Percentiles rank a stretch among this genome's conserved stretches.
Conservation (phyloP, 2,888 invertebrate species). For the Oconnorella tubifera region DNA sequence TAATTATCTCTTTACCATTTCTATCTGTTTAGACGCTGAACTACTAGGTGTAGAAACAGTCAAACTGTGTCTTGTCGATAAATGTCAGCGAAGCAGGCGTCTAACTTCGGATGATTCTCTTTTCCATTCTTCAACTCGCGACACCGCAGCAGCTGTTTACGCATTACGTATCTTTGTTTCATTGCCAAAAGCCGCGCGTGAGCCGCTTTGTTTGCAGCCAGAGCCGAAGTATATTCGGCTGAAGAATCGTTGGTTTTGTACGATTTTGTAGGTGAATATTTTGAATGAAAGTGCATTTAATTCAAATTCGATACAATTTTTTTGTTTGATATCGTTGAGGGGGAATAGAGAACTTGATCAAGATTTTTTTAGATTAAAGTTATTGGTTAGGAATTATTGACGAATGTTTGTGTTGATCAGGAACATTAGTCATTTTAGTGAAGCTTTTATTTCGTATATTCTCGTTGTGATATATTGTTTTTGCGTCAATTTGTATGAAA, state of each 20-base stretch:
- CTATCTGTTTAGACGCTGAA: background rate
- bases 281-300: too few relatives aligned
- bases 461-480: too few relatives aligned
- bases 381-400: too few relatives aligned
- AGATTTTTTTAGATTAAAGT: too few relatives aligned
- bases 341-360: too few relatives aligned
- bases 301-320: too few relatives aligned
- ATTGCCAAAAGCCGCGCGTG: background rate
- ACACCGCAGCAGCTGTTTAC: slow-evolving; percentile 10
- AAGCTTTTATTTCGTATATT: too few relatives aligned
- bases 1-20: too few relatives aligned
- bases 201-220: background rate
- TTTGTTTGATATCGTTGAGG: too few relatives aligned
- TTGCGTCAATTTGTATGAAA: too few relatives aligned
- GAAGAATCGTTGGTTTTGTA: background rate
- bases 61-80: slow-evolving; percentile 9
- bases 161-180: slow-evolving; percentile 14
- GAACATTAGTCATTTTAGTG: too few relatives aligned
- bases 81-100: background rate
- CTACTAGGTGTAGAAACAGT: slow-evolving; percentile 10
- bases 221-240: background rate
- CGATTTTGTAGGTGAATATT: background rate
- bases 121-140: slow-evolving; percentile 8
- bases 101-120: slow-evolving; percentile 1
- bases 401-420: too few relatives aligned